phyloP scores from a whole-genome alignment of 2,797 vertebrate species.

The Notolabrus celidotus region DNA sequence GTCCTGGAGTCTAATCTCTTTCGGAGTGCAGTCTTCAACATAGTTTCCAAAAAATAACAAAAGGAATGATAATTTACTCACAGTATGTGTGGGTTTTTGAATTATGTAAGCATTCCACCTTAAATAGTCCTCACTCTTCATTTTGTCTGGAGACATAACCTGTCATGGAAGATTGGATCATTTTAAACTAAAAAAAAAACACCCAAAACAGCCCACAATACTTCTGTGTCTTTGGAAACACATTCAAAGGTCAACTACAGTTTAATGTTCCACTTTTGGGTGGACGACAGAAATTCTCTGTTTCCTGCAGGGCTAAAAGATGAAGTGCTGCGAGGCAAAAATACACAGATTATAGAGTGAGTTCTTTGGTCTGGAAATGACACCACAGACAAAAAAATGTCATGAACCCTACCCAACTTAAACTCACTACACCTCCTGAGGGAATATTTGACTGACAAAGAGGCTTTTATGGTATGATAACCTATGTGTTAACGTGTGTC shows the following conservation, averaged over 20 bases:
- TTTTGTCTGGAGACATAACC: conserved; percentile 19
- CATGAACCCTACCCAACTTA: conserved; percentile 39
- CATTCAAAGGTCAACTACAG: conserved; percentile 48
- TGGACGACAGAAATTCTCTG: conserved; percentile 31
- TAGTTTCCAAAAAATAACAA: conserved; percentile 33
- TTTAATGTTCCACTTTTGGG: conserved; percentile 46
- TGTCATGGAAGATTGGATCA: conserved; percentile 17
- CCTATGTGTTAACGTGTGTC: conserved; percentile 25
- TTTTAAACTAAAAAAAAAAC: not conserved
- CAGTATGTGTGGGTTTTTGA: conserved; percentile 12
- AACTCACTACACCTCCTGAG: conserved; percentile 41
- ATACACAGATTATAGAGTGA: conserved; percentile 50
- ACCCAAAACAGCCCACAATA: not conserved
- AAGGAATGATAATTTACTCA: conserved; percentile 50
- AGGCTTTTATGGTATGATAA: conserved; percentile 24
- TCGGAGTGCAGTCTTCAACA: conserved; percentile 30
- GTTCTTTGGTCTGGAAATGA: conserved; percentile 45
- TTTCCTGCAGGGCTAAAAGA: conserved; percentile 7
- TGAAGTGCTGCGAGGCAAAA: conserved; percentile 19
- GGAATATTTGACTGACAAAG: conserved; percentile 12
- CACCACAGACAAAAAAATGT: conserved; percentile 40
- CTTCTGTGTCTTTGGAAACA: not conserved
- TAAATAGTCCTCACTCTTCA: conserved; percentile 26
- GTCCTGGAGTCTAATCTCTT: conserved; percentile 21
- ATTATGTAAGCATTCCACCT: conserved; percentile 42